Evolutionary conservation across 2,888 invertebrate species (phyloP).

Genomic region (Spilosoma lubricipeda): DNA sequence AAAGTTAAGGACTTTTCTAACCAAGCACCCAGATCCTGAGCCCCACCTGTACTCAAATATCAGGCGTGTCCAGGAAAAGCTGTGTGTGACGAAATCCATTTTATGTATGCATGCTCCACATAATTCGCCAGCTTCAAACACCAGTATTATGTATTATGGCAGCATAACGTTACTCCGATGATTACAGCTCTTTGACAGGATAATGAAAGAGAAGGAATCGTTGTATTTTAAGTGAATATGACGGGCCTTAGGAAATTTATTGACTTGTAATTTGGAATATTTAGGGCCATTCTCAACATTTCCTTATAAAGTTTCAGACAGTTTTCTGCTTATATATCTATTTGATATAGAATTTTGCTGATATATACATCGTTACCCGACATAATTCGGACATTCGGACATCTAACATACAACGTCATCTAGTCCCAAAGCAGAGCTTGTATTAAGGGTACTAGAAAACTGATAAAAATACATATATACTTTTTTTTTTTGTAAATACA

Average conservation of each 20-base stretch:
- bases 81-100: conserved; percentile 35
- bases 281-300: too few relatives aligned
- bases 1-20: neutral
- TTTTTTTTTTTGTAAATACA: too few relatives aligned
- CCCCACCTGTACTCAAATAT: conserved; percentile 14
- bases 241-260: neutral
- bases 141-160: conserved; percentile 20
- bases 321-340: too few relatives aligned
- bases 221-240: conserved; percentile 22
- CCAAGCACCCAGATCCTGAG: neutral
- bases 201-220: conserved; percentile 39
- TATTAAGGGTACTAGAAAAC: too few relatives aligned
- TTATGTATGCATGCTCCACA: conserved; percentile 28
- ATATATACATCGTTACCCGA: too few relatives aligned
- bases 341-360: too few relatives aligned
- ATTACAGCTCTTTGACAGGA: conserved; percentile 42
- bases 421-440: too few relatives aligned
- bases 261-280: neutral
- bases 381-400: too few relatives aligned
- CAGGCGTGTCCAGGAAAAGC: conserved; percentile 46
- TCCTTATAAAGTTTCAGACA: too few relatives aligned
- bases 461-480: too few relatives aligned
- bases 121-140: conserved; percentile 21
- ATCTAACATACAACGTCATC: too few relatives aligned
- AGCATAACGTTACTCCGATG: conserved; percentile 13